phyloP scores from a whole-genome alignment of 2,113 vertebrate genomes.

The Syngnathus scovelli region DNA sequence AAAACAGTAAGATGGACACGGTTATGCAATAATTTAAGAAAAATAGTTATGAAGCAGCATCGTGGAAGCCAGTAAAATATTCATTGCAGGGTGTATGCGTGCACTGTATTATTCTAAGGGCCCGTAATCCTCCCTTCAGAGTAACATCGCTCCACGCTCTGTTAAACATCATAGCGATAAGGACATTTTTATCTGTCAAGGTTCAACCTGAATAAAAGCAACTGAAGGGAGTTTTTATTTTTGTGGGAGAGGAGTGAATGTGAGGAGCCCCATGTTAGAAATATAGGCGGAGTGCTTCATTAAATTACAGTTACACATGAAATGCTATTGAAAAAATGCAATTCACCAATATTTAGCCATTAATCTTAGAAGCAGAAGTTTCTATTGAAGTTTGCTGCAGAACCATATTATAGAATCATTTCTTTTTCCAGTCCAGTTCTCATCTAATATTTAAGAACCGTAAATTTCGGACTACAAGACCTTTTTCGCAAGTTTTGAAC shows the following conservation, averaged over 20 bases:
- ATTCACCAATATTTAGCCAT: background rate
- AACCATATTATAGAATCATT: too few relatives aligned
- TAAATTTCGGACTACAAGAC: too few relatives aligned
- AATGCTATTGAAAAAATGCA: background rate
- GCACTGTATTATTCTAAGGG: slow-evolving; percentile 9
- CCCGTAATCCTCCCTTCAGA: slow-evolving; percentile 16
- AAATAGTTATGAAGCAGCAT: background rate
- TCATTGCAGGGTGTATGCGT: background rate
- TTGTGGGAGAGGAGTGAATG: background rate
- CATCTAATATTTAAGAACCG: too few relatives aligned
- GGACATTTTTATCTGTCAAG: slow-evolving; percentile 2
- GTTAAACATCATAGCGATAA: slow-evolving; percentile 15
- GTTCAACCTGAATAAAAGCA: slow-evolving; percentile 1
- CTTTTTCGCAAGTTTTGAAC: too few relatives aligned
- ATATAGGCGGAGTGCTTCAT: background rate
- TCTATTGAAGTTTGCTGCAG: too few relatives aligned
- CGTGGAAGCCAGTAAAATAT: background rate
- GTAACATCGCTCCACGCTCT: slow-evolving; percentile 6
- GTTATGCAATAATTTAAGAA: slow-evolving; percentile 4
- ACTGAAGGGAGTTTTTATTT: slow-evolving; percentile 6
- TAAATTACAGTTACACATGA: background rate
- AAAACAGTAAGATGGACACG: background rate
- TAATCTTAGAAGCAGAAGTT: background rate
- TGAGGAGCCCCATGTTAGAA: background rate
- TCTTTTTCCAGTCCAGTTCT: too few relatives aligned